A percentile compares a stretch with the other conserved stretches of the same genome.
Evolutionary conservation across 64 coral and sea anemone genomes (phyloP).

Genomic region (Pocillopora verrucosa): DNA sequence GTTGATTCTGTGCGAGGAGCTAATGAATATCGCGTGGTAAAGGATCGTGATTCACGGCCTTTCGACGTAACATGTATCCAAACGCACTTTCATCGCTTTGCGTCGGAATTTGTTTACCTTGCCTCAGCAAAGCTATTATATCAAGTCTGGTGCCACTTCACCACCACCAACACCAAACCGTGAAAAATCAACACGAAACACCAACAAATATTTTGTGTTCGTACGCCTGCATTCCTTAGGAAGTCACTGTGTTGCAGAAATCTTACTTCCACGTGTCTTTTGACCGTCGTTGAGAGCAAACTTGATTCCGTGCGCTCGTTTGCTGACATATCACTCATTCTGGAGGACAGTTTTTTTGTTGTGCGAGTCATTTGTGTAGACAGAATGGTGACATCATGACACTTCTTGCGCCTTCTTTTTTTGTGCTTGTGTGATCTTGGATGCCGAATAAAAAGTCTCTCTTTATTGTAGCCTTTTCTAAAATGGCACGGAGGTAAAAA

Average conservation of each 20-base stretch:
- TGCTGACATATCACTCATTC: not conserved
- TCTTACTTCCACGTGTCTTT: not conserved
- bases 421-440: constrained; percentile 41
- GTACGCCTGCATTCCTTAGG: not conserved
- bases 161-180: constrained; percentile 39
- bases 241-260: constrained; percentile 12
- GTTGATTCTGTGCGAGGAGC: not conserved
- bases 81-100: constrained; percentile 31
- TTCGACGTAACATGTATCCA: constrained; percentile 31
- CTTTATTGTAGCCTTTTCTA: not conserved
- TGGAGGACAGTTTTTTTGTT: constrained; percentile 6
- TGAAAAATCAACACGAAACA: constrained; percentile 51
- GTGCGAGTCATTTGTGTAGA: not conserved
- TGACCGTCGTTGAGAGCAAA: not conserved
- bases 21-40: not conserved
- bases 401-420: constrained; percentile 28
- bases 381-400: not conserved
- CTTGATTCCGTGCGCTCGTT: not conserved
- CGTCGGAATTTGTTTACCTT: constrained; percentile 57
- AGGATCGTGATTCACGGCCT: not conserved
- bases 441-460: constrained; percentile 20
- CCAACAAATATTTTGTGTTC: constrained; percentile 41
- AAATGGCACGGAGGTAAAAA: constrained; percentile 25
- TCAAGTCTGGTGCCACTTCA: constrained; percentile 68
- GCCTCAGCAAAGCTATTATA: constrained; percentile 48